Evolutionary conservation across 2,113 vertebrate genomes (phyloP), one percentile per base, ranked within the genome.

Genomic region (Carollia perspicillata): DNA sequence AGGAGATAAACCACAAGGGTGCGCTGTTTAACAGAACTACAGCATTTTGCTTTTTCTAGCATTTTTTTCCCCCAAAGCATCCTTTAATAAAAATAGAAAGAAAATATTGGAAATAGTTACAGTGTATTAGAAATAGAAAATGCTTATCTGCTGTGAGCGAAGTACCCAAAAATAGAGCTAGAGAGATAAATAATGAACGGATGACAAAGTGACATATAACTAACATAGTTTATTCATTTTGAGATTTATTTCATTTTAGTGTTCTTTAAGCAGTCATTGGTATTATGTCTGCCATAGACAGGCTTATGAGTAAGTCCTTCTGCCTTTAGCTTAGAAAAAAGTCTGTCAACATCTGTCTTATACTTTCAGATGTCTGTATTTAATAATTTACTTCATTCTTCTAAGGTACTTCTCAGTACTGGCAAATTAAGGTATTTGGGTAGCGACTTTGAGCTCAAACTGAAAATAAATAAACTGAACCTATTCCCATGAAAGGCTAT

Each of bases 21-120:
- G 98, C 97, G 97, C 98, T 98, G 98, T 98, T 98, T 97, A 98
- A 98, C 96, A 98, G 95, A 98, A 95, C 44, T 98, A 98, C 72
- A 97, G 91, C 37, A 79, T 97, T 98, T 87, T 86, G 95, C 55
- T 93, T 88, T 97, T 92, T 93, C 92, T 30, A 71, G 37, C 78
- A 89, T 94, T 89, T 91, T 84, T 84, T 51, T 55, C 65, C 69
- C n/a, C 23, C 18, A 72, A 92, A 49, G 11, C 92, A 91, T 80
- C 42, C 66, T 98, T 97, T 97, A 95, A 97, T 98, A 95, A 90
- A 95, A 94, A 93, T 42, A 94, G 85, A 96, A 97, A 95, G 93
- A 96, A 98, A 97, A 97, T 97, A 84, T 37, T 93, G 47, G 60
- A 84, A 84, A 88, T 93, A 55, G 33, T 74, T 91, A 79, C 9